Base-by-base conservation (phyloP, 2,888 invertebrate species). In the Thymelicus lineola region DNA sequence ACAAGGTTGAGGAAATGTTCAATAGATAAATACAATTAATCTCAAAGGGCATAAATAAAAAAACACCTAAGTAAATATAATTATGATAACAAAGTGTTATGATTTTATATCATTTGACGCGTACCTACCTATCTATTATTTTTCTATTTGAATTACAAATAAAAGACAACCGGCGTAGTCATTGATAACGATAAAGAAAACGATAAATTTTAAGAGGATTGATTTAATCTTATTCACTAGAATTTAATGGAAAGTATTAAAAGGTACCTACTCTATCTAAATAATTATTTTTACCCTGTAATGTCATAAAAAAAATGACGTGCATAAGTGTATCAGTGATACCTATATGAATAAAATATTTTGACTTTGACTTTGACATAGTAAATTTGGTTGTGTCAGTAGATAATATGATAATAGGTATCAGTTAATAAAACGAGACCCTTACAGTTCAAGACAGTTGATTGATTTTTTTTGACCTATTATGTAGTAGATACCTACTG, bases 71-170 rank as follows among this genome's bases (percentile, higher is more conserved):
- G 14, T 28, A 55, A 20, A 57, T 20, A n/a, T 36, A 57, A 36
- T 57, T 57, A n/a, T 57, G 57, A 36, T 57, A 57, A n/a, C n/a
- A 9, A 36, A n/a, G 36, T 57, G 28, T 55, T 28, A 55, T 55
- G 28, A 55, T 55, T 28, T 9, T 55, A 28, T 55, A 55, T 28
- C 55, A 55, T 55, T 55, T 12, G n/a, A 57, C 28, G 9, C 7
- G 57, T 35, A 57, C n/a, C 36, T 35, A 57, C 14, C 6, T 14
- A 57, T 14, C 6, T 14, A 57, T 14, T 57, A n/a, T 7, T 57
- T 57, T 57, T 36, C n/a, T 57, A n/a, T 63, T 38, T 15, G n/a
- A 64, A 46, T 36, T 67, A 64, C 10, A 58, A 71, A 60, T 17
- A 48, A 15, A 63, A 12, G 15, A 61, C 35, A 57, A 36, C 38